A percentile compares a stretch with the other conserved stretches of the same genome.
phyloP scores from a whole-genome alignment of 2,113 vertebrate genomes.

The Ceyx melanurus region DNA sequence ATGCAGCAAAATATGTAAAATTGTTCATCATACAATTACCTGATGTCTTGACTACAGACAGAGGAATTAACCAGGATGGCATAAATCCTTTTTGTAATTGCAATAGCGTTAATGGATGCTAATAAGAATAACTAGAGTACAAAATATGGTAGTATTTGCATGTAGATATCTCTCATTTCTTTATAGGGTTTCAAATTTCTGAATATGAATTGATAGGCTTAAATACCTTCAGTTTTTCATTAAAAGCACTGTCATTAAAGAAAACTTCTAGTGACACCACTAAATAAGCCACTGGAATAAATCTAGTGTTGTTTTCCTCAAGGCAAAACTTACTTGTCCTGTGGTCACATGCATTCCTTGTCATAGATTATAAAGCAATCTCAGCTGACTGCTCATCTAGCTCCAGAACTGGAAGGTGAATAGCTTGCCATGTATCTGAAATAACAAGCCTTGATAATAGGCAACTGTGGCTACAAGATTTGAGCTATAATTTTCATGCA shows the following conservation, averaged over 20 bases:
- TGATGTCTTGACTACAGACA: constrained; percentile 41
- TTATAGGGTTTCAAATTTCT: background rate
- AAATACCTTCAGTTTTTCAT: background rate
- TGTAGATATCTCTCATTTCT: background rate
- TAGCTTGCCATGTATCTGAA: background rate
- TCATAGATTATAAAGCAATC: background rate
- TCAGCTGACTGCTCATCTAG: background rate
- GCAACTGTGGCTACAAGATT: background rate
- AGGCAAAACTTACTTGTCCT: background rate
- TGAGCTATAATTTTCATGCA: background rate
- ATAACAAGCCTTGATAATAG: background rate
- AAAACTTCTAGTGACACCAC: background rate
- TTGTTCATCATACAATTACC: constrained; percentile 49
- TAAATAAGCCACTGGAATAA: background rate
- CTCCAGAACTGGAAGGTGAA: background rate
- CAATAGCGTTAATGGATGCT: background rate
- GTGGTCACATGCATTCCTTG: background rate
- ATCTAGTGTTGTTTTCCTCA: background rate
- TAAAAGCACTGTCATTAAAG: background rate
- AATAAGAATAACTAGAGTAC: background rate
- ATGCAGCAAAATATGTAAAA: constrained; percentile 64
- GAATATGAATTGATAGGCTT: background rate
- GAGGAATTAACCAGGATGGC: background rate
- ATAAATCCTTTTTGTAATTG: constrained; percentile 6
- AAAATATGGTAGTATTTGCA: background rate